Evolutionary conservation across 2,113 vertebrate species (phyloP).

Genomic region (Hoplias malabaricus): DNA sequence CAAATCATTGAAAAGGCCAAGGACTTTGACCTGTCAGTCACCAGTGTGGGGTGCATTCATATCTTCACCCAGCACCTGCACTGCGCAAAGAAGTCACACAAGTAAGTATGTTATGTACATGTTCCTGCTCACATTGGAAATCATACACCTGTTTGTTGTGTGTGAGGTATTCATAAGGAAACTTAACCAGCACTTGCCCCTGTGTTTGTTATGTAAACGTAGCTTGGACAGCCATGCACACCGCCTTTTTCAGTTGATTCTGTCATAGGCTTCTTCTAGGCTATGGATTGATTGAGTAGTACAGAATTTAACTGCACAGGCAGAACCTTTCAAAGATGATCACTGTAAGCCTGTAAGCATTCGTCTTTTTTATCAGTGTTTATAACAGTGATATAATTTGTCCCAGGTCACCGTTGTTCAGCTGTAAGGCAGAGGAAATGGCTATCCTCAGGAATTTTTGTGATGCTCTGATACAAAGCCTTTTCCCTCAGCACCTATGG

Average conservation of each 20-base stretch:
- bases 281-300: too few relatives aligned
- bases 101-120: slow-evolving; percentile 52
- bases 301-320: neutral
- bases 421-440: slow-evolving; percentile 65
- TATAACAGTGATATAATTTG: slow-evolving; percentile 3
- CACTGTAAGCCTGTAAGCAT: neutral
- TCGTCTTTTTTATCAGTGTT: neutral
- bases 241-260: too few relatives aligned
- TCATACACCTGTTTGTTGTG: too few relatives aligned
- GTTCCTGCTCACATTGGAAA: too few relatives aligned
- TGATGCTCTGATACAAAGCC: slow-evolving; percentile 68
- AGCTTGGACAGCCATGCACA: too few relatives aligned
- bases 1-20: slow-evolving; percentile 57
- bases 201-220: too few relatives aligned
- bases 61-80: slow-evolving; percentile 72
- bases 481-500: slow-evolving; percentile 68
- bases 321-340: neutral
- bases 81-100: slow-evolving; percentile 63
- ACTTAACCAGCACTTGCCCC: too few relatives aligned
- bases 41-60: slow-evolving; percentile 64
- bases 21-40: slow-evolving; percentile 66
- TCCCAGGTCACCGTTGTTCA: slow-evolving; percentile 65
- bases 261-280: too few relatives aligned
- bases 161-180: too few relatives aligned
- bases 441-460: slow-evolving; percentile 67